A percentile compares a stretch with the other conserved stretches of the same genome.
phyloP scores from a whole-genome alignment of 2,888 invertebrate species.

The Linyphia triangularis region DNA sequence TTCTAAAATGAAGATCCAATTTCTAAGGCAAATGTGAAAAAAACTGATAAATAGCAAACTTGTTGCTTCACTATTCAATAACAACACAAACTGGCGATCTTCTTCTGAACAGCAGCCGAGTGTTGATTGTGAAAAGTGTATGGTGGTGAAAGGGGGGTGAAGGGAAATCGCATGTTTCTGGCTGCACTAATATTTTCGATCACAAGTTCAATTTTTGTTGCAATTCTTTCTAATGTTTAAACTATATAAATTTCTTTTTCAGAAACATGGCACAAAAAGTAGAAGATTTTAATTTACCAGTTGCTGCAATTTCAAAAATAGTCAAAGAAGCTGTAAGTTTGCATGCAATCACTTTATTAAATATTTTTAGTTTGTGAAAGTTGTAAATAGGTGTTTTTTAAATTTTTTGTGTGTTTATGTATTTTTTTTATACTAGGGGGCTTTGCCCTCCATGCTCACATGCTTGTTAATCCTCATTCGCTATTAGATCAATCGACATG shows the following conservation, averaged over 20 bases:
- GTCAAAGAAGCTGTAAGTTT: constrained; percentile 79
- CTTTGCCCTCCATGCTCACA: no score
- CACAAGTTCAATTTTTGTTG: neutral
- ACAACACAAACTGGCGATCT: no score
- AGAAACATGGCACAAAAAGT: constrained; percentile 81
- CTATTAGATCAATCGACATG: no score
- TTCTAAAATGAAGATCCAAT: no score
- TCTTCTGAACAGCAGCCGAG: no score
- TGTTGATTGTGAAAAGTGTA: neutral
- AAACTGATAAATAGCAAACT: no score
- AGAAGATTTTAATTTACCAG: constrained; percentile 81
- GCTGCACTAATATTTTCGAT: no score
- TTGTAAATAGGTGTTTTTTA: neutral
- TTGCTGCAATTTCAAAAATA: constrained; percentile 80
- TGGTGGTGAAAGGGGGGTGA: neutral
- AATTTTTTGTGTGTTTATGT: no score
- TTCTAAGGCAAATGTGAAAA: no score
- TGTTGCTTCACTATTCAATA: no score
- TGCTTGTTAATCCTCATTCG: no score
- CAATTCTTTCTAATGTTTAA: neutral
- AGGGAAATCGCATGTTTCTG: no score
- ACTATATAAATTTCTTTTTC: neutral
- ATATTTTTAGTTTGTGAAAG: neutral
- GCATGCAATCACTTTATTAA: neutral
- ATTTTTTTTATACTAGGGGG: neutral